Conservation (phyloP, 2,113 vertebrate species). For the Istiophorus platypterus region DNA sequence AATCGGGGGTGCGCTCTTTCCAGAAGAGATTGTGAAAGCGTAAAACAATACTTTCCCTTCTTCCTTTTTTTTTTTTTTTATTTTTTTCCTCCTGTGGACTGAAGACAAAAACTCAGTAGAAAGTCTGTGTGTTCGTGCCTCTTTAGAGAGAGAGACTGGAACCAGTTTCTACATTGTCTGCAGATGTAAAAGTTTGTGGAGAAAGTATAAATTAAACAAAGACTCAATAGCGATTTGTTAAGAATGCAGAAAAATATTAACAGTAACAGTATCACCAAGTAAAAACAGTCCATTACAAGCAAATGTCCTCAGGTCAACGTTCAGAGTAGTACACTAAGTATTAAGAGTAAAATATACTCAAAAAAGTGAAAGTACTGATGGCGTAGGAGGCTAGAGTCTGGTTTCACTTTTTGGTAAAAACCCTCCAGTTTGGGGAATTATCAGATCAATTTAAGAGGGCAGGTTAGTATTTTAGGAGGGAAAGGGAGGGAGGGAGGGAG, state of each 20-base stretch:
- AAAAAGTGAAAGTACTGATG: neutral
- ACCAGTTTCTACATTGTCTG: conserved; percentile 31
- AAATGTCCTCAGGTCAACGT: neutral
- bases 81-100: conserved; percentile 39
- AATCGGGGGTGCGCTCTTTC: conserved; percentile 48
- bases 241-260: neutral
- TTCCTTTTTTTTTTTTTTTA: conserved; percentile 55
- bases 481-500: neutral
- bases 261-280: neutral
- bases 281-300: neutral
- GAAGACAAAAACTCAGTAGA: conserved; percentile 41
- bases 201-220: neutral
- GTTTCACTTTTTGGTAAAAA: neutral
- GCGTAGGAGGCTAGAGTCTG: neutral
- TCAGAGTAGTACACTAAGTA: neutral
- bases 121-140: neutral
- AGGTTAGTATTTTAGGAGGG: neutral
- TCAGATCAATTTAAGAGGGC: neutral
- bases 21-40: conserved; percentile 71
- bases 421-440: neutral
- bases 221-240: conserved; percentile 12
- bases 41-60: conserved; percentile 72
- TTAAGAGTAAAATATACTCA: neutral
- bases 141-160: neutral
- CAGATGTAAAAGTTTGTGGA: conserved; percentile 12